Evolutionary conservation across 64 coral and sea anemone genomes (phyloP), one percentile per base, ranked within the genome.

Genomic region (Stichodactyla helianthus): DNA sequence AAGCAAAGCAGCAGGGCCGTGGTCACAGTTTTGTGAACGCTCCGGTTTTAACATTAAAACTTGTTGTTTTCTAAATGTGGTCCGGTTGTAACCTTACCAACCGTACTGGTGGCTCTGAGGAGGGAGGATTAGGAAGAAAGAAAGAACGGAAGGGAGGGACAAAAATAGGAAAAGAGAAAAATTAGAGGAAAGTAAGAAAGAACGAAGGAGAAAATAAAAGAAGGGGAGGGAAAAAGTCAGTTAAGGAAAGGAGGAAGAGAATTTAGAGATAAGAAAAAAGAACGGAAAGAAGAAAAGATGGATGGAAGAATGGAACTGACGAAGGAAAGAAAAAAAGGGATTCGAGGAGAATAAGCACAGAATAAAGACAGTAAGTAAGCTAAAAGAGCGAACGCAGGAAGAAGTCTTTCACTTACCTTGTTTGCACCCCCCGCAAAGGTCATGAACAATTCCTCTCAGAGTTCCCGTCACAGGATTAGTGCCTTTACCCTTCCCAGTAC

Each of bases 351-450:
- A 26, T n/a, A 68, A 68, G 2, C 19, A 68, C n/a, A 20, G 19
- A 7, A 22, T 22, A 19, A 68, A 68, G 19, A 68, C 0, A 5
- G 19, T 2, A 22, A 68, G 18, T 7, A 68, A 22, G 5, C n/a
- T 12, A 74, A 44, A 44, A 44, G 35, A 3, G 2, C 35, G 35
- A 44, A 2, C 35, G 35, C 35, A 44, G 35, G 35, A 44, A 44
- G 35, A 44, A 44, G 35, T 44, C 35, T 11, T 58, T 74, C 10
- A 4, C 68, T 87, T 88, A 97, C 94, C 86, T 53, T 87, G 26
- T 87, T 86, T 80, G 88, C 94, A 97, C 7, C 88, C 79, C 6
- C 87, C 88, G 52, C 91, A 97, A 2, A 82, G 16, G 84, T 97
- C 94, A 67, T 87, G 64, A 59, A 93, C 82, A 35, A 97, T 71